phyloP scores from a whole-genome alignment of 2,888 invertebrate genomes.

The Lasioglossum villosulum region DNA sequence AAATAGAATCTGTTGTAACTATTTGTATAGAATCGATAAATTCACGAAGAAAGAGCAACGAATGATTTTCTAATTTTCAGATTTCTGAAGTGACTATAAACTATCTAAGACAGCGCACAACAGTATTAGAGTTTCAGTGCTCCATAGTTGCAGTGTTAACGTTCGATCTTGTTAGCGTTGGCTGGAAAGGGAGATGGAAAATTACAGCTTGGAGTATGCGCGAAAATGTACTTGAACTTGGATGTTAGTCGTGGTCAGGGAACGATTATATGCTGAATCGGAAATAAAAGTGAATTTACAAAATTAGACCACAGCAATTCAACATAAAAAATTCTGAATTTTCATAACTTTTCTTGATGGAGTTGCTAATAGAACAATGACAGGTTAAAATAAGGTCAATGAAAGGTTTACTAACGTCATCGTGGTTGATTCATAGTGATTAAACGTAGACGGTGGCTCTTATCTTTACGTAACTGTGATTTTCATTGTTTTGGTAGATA shows the following conservation, averaged over 20 bases:
- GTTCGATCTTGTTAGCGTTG: background rate
- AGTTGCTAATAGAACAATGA: background rate
- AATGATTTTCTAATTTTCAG: no score
- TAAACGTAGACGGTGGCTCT: background rate
- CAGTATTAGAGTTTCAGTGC: background rate
- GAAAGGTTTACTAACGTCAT: background rate
- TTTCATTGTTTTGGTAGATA: background rate
- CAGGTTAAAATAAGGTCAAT: background rate
- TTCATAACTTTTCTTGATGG: background rate
- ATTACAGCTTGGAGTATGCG: background rate
- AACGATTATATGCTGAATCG: background rate
- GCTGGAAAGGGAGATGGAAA: background rate
- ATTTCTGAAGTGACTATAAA: background rate
- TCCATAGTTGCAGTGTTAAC: background rate
- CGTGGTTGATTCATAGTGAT: background rate
- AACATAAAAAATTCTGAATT: background rate
- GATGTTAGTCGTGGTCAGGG: background rate
- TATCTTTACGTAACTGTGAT: conserved; percentile 21
- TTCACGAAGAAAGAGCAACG: no score
- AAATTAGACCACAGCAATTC: background rate
- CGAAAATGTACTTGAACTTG: conserved; percentile 1
- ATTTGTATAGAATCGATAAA: no score
- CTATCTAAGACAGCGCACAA: background rate
- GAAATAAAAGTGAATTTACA: background rate
- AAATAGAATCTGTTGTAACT: no score